phyloP scores from a whole-genome alignment of 2,113 vertebrate genomes.

The Mirounga angustirostris region DNA sequence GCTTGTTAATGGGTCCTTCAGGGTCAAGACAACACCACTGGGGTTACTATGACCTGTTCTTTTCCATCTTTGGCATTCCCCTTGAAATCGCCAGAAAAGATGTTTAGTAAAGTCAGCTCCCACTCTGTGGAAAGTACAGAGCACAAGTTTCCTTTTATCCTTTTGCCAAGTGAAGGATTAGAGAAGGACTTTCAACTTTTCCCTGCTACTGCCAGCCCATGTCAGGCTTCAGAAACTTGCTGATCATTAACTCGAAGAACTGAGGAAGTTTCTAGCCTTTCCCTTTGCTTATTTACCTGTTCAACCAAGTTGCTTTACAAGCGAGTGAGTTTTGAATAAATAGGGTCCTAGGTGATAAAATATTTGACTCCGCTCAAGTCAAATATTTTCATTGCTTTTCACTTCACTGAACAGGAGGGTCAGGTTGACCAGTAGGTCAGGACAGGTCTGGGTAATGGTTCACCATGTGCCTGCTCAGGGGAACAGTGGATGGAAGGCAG shows the following conservation, averaged over 20 bases:
- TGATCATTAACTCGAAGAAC: slow-evolving; percentile 75
- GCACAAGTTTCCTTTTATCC: slow-evolving; percentile 43
- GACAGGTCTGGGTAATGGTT: not conserved
- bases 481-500: not conserved
- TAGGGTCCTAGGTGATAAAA: slow-evolving; percentile 12
- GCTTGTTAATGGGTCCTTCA: slow-evolving; percentile 40
- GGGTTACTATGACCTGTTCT: slow-evolving; percentile 35
- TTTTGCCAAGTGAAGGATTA: slow-evolving; percentile 69
- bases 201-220: not conserved
- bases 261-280: slow-evolving; percentile 9
- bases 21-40: slow-evolving; percentile 55
- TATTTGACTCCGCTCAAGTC: slow-evolving; percentile 29
- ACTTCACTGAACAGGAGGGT: slow-evolving; percentile 29
- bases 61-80: slow-evolving; percentile 42
- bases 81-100: slow-evolving; percentile 53
- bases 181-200: slow-evolving; percentile 44
- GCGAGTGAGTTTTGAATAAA: slow-evolving; percentile 63
- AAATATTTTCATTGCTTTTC: slow-evolving; percentile 54
- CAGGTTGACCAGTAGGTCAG: not conserved
- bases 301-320: slow-evolving; percentile 58
- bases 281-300: slow-evolving; percentile 51
- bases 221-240: slow-evolving; percentile 30
- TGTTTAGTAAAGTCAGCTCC: not conserved
- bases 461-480: not conserved
- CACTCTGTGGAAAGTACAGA: slow-evolving; percentile 20